Percentiles rank a stretch among this genome's conserved stretches.
phyloP scores from a whole-genome alignment of 1,140 invertebrate genomes.

The Ceratosolen fusciceps region DNA sequence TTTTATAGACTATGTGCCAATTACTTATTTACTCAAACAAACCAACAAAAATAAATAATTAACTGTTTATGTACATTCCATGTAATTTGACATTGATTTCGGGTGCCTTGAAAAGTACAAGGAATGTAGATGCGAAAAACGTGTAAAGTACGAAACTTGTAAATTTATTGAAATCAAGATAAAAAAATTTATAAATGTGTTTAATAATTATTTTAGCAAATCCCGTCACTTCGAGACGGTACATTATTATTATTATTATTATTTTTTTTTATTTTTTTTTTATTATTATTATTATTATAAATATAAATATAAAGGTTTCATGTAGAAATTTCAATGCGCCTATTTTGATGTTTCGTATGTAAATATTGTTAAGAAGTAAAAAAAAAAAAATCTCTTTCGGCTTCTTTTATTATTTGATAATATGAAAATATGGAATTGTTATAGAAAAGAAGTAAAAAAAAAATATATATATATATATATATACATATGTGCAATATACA shows the following conservation, averaged over 20 bases:
- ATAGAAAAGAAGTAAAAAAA: slow-evolving; percentile 13
- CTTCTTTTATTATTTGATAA: slow-evolving; percentile 36
- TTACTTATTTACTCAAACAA: slow-evolving; percentile 44
- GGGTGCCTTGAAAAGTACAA: slow-evolving; percentile 37
- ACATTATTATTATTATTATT: too few species aligned
- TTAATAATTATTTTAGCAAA: slow-evolving; percentile 21
- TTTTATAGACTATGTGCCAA: slow-evolving; percentile 56
- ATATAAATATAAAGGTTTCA: slow-evolving; percentile 36
- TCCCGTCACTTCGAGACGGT: slow-evolving; percentile 18
- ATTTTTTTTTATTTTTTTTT: too few species aligned
- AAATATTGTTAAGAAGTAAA: slow-evolving; percentile 39
- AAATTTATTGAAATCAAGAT: slow-evolving; percentile 38
- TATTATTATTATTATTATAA: too few species aligned
- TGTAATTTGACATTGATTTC: slow-evolving; percentile 38
- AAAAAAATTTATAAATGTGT: slow-evolving; percentile 18
- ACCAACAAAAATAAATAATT: too few species aligned
- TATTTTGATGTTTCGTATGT: slow-evolving; percentile 31
- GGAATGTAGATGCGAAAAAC: slow-evolving; percentile 24
- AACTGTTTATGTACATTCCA: slow-evolving; percentile 44
- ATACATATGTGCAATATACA: slow-evolving; percentile 1
- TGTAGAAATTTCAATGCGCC: slow-evolving; percentile 20
- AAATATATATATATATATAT: not conserved
- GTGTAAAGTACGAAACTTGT: slow-evolving; percentile 45
- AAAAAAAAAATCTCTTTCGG: not conserved
- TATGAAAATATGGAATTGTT: slow-evolving; percentile 41